phyloP scores from a whole-genome alignment of 1,140 invertebrate species.

The Bicyclus anynana region DNA sequence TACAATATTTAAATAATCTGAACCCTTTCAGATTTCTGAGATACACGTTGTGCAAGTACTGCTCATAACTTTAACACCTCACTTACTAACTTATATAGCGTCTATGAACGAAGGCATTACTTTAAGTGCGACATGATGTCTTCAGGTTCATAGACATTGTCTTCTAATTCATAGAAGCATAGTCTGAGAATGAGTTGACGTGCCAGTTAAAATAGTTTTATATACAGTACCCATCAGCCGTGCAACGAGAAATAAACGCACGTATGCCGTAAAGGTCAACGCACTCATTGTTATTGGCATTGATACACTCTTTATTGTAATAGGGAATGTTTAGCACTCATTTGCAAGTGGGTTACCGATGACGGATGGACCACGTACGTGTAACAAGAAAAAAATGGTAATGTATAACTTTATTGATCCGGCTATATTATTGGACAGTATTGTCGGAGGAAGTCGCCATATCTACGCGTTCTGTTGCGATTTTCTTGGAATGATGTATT shows the following conservation, averaged over 20 bases:
- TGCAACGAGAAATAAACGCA: conserved; percentile 22
- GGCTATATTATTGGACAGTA: conserved; percentile 12
- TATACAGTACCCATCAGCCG: not conserved
- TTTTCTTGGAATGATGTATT: conserved; percentile 9
- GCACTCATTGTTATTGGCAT: conserved; percentile 48
- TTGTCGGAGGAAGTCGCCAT: conserved; percentile 17
- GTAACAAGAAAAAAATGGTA: conserved; percentile 23
- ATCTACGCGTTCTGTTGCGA: conserved; percentile 5
- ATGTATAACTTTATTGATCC: conserved; percentile 40
- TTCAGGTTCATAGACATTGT: too few species aligned
- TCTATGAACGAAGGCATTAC: too few species aligned
- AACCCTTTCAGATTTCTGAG: too few species aligned
- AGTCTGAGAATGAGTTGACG: too few species aligned
- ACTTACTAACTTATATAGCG: too few species aligned
- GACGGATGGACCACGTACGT: conserved; percentile 29
- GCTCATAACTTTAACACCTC: too few species aligned
- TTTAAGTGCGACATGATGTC: too few species aligned
- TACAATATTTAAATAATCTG: too few species aligned
- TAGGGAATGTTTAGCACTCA: conserved; percentile 47
- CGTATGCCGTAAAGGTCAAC: conserved; percentile 47
- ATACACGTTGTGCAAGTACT: too few species aligned
- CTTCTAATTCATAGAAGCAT: too few species aligned
- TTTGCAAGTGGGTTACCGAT: conserved; percentile 50
- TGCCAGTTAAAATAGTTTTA: not conserved
- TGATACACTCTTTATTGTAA: conserved; percentile 44